A percentile compares a stretch with the other conserved stretches of the same genome.
phyloP scores from a whole-genome alignment of 2,888 invertebrate genomes.

The Meteorus cinctellus region DNA sequence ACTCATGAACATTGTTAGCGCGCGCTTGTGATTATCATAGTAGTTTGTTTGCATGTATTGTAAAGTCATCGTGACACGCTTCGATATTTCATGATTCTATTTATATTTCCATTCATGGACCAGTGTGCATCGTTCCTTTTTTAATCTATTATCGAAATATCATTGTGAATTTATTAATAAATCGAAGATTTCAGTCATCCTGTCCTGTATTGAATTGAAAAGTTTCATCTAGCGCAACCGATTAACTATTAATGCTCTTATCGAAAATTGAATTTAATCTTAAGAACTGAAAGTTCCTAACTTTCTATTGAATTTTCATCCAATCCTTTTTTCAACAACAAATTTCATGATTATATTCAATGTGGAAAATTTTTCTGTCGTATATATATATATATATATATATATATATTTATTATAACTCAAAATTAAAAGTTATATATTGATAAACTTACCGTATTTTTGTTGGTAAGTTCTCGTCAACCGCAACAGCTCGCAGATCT shows the following conservation, averaged over 20 bases:
- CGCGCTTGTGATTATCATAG: too few relatives aligned
- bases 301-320: not conserved
- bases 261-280: not conserved
- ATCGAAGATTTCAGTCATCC: too few relatives aligned
- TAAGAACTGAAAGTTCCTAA: not conserved
- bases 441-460: conserved; percentile 64
- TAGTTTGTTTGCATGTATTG: too few relatives aligned
- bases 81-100: too few relatives aligned
- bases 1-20: too few relatives aligned
- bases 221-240: too few relatives aligned
- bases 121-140: not conserved
- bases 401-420: not conserved
- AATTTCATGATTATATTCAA: not conserved
- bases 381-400: not conserved
- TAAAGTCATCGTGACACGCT: too few relatives aligned
- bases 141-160: not conserved
- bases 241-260: not conserved
- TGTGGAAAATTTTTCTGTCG: not conserved
- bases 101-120: too few relatives aligned
- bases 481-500: conserved; percentile 79
- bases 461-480: conserved; percentile 79
- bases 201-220: too few relatives aligned
- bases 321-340: not conserved
- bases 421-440: not conserved
- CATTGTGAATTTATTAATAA: too few relatives aligned